phyloP scores from a whole-genome alignment of 2,113 vertebrate genomes.

The Tetrao urogallus region DNA sequence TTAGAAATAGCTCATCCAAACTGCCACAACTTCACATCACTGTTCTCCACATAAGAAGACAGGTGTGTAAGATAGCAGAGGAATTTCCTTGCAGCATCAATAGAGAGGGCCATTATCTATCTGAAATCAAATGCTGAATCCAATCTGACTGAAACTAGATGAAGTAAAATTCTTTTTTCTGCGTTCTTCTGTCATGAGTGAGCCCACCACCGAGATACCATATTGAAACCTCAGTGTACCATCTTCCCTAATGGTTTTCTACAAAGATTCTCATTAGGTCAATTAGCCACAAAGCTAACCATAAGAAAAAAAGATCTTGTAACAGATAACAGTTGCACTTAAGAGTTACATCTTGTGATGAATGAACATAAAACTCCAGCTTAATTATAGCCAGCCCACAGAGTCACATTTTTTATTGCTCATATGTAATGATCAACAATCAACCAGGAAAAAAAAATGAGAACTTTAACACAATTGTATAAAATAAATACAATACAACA shows the following conservation, averaged over 20 bases:
- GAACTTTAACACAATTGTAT: not conserved
- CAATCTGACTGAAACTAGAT: not conserved
- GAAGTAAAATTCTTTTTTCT: not conserved
- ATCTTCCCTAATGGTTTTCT: conserved; percentile 2
- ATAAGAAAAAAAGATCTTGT: conserved; percentile 23
- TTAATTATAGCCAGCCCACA: conserved; percentile 59
- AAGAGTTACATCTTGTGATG: conserved; percentile 47
- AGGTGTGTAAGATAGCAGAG: not conserved
- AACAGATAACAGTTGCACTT: conserved; percentile 52
- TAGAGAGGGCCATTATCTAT: rapidly evolving
- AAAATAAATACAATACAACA: not conserved
- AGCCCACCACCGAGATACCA: not conserved
- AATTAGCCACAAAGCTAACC: not conserved
- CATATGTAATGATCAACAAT: conserved; percentile 52
- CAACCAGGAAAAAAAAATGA: not conserved
- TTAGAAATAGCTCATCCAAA: not conserved
- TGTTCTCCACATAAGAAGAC: not conserved
- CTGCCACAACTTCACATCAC: not conserved
- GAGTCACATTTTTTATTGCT: conserved; percentile 67
- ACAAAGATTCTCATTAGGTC: not conserved
- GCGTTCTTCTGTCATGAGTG: not conserved
- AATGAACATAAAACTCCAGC: conserved; percentile 56
- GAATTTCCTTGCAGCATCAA: not conserved
- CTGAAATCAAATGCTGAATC: not conserved
- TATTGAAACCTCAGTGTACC: rapidly evolving